These are phyloP conservation scores for Drosophila asahinai DNA, from an alignment of 1,140 invertebrate genomes.

Conservation along the genomic window DNA sequence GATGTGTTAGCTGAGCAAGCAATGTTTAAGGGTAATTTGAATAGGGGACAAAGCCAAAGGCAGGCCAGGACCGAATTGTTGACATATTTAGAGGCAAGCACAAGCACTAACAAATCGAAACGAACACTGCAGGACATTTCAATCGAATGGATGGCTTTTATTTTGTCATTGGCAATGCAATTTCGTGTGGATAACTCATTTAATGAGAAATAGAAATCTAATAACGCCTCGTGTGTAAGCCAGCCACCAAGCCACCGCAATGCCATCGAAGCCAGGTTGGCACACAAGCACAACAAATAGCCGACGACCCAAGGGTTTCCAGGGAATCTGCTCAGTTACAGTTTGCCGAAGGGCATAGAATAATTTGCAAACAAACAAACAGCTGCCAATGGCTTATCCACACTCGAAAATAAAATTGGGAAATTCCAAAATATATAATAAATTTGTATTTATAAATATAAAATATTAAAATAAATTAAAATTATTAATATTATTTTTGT, in stretches of 20 bases:
- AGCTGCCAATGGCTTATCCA: slow-evolving; percentile 45
- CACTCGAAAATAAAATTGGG: background rate
- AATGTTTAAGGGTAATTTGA: slow-evolving; percentile 72
- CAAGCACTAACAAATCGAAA: background rate
- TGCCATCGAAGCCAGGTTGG: slow-evolving; percentile 33
- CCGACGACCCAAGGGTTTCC: slow-evolving; percentile 1
- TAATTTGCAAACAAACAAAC: slow-evolving; percentile 77
- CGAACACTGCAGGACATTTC: slow-evolving; percentile 44
- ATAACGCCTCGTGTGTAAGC: slow-evolving; percentile 47
- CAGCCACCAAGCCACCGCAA: slow-evolving; percentile 25
- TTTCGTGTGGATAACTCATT: slow-evolving; percentile 74
- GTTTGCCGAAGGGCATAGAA: slow-evolving; percentile 66
- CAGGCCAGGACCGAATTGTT: slow-evolving; percentile 18
- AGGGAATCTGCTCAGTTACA: slow-evolving; percentile 42
- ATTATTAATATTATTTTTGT: too few relatives aligned
- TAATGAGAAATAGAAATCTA: slow-evolving; percentile 78
- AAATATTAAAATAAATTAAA: too few relatives aligned
- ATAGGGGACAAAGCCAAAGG: slow-evolving; percentile 42
- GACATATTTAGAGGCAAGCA: slow-evolving; percentile 6
- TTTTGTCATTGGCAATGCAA: slow-evolving; percentile 53
- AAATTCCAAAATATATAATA: fast-evolving
- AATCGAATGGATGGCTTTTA: slow-evolving; percentile 70
- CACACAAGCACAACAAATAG: slow-evolving; percentile 7
- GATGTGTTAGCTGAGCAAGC: slow-evolving; percentile 56
- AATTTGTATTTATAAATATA: too few relatives aligned